Conservation (phyloP, 2,113 vertebrate genomes). For the Grallaria varia region DNA sequence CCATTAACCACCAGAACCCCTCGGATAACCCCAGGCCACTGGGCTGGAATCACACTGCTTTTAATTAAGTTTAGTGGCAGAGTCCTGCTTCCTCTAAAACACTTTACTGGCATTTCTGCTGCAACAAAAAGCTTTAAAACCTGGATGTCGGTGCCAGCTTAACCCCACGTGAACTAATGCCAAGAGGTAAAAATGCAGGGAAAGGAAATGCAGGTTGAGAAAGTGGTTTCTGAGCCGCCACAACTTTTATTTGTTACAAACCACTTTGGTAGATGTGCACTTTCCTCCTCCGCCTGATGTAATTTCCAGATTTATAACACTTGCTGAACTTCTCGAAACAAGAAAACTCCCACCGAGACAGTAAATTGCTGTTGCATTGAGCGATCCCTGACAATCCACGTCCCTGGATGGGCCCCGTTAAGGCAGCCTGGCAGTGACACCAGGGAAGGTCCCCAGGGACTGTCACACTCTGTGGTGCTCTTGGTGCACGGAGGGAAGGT, state of each 20-base stretch:
- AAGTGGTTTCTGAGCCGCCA: not conserved
- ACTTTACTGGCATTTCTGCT: not conserved
- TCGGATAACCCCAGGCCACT: not conserved
- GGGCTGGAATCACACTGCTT: not conserved
- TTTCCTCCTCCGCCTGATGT: not conserved
- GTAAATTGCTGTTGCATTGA: not conserved
- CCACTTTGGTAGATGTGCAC: not conserved
- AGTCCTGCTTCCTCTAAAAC: not conserved
- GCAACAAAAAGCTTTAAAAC: not conserved
- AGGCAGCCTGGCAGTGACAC: not conserved
- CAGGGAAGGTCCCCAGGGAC: not conserved
- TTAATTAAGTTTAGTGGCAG: conserved; percentile 4
- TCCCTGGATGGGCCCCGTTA: not conserved
- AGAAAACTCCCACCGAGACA: not conserved
- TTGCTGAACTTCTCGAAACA: not conserved
- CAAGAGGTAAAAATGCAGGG: fast-evolving
- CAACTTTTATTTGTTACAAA: not conserved
- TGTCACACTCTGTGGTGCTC: not conserved
- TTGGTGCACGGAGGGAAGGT: conserved; percentile 12
- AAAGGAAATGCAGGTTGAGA: not conserved
- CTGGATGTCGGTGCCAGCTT: not conserved
- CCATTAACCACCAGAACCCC: not conserved
- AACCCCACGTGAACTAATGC: not conserved
- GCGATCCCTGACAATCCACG: not conserved
- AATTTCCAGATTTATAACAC: not conserved